Evolutionary conservation across 1,140 invertebrate genomes (phyloP), one percentile per base, ranked within the genome.

Genomic region (Hyles vespertilio): DNA sequence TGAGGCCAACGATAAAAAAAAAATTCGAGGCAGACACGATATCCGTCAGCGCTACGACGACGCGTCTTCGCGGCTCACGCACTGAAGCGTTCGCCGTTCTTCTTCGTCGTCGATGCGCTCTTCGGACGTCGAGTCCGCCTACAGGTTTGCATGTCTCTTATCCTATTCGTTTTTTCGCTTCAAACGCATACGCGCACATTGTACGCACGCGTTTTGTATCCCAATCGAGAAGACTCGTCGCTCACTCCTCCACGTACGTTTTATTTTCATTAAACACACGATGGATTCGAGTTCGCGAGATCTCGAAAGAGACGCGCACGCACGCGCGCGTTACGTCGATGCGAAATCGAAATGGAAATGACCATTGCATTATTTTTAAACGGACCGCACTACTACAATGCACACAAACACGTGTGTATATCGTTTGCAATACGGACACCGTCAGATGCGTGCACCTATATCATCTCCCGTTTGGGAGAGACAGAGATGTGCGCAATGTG

Each of bases 1-100:
- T 92, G 92, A 93, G 92, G 93, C 93, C 92, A 87, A 81, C 78
- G 51, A 53, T 53, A 40, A 34, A 53, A 53, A 53, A 33, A 51
- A 10, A 34, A 51, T 36, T 40, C 40, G 51, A 53, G 51, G 51
- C 51, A 53, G 51, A 53, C 51, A n/a, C 51, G 51, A 53, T 53
- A 53, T 53, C 51, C 51, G 51, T 43, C 51, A 40, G 51, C 51
- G 51, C 51, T 12, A n/a, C 51, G 51, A 12, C 32, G 50, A 32
- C 51, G 51, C n/a, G 6, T 12, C 8, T 40, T 22, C 22, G 22
- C 22, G 22, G 22, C 22, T 22, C 22, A 22, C 22, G 22, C 22
- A 22, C 22, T 22, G 22, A 22, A 22, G 22, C 22, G 22, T 22
- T 22, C 22, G 22, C 22, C 22, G 22, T 22, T 22, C 22, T 22